Evolutionary conservation across 2,113 vertebrate species (phyloP).

Genomic region (Noturus placidus): DNA sequence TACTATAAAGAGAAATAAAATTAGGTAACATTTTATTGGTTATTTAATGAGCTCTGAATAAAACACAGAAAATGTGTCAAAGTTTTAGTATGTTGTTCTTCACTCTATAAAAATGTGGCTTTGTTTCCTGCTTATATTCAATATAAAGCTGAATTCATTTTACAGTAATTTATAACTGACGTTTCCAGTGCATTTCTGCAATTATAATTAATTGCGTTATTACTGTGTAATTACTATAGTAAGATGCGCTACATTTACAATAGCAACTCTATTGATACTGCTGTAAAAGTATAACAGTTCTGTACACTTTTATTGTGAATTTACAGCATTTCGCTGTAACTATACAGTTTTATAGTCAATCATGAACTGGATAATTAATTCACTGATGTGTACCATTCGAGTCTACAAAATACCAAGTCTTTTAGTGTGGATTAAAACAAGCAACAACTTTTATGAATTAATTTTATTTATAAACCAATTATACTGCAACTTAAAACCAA

Average conservation of each 20-base stretch:
- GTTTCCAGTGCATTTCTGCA: background rate
- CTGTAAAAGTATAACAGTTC: background rate
- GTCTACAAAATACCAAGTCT: background rate
- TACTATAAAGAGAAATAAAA: background rate
- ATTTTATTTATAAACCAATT: background rate
- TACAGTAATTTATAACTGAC: background rate
- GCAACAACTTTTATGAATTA: background rate
- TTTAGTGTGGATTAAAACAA: background rate
- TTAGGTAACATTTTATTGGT: background rate
- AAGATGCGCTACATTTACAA: background rate
- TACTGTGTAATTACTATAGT: background rate
- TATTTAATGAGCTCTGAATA: background rate
- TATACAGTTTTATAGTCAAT: background rate
- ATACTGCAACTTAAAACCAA: conserved; percentile 3
- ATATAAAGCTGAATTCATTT: background rate
- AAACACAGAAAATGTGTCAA: background rate
- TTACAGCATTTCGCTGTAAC: background rate
- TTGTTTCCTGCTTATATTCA: background rate
- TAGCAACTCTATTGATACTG: background rate
- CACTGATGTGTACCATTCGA: background rate
- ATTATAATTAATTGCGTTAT: background rate
- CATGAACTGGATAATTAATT: background rate
- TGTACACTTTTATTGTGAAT: background rate
- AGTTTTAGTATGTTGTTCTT: background rate
- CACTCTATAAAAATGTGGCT: background rate